Percentiles rank a stretch among this genome's conserved stretches.
Evolutionary conservation across 2,888 invertebrate species (phyloP).

Genomic region (Acheta domesticus): DNA sequence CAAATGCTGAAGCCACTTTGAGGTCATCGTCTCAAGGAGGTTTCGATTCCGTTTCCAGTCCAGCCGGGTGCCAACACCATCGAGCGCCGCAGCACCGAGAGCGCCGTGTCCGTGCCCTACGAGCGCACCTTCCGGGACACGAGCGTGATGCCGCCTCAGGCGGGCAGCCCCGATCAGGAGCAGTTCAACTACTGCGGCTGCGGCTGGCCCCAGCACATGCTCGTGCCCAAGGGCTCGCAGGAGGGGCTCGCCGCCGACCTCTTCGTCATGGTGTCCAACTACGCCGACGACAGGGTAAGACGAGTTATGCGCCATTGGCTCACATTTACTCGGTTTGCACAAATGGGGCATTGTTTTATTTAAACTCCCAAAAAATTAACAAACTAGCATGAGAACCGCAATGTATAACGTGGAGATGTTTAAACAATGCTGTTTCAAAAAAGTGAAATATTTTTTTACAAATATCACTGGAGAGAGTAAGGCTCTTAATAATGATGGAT

Average conservation of each 20-base stretch:
- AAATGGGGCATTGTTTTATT: too few relatives aligned
- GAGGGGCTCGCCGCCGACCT: slow-evolving; percentile 43
- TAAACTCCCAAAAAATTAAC: too few relatives aligned
- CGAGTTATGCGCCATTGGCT: slow-evolving; percentile 37
- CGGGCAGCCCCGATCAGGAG: slow-evolving; percentile 48
- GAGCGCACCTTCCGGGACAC: slow-evolving; percentile 74
- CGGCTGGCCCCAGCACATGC: slow-evolving; percentile 60
- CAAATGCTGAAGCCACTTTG: too few relatives aligned
- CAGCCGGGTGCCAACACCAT: slow-evolving; percentile 65
- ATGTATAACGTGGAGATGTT: too few relatives aligned
- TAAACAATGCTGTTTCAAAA: too few relatives aligned
- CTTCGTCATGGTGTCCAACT: slow-evolving; percentile 43
- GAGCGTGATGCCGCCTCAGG: slow-evolving; percentile 57
- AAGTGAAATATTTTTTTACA: too few relatives aligned
- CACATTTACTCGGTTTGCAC: too few relatives aligned
- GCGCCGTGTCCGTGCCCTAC: slow-evolving; percentile 78
- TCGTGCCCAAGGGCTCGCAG: slow-evolving; percentile 52
- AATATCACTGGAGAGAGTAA: too few relatives aligned
- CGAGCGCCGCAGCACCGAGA: slow-evolving; percentile 62
- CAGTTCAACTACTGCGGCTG: slow-evolving; percentile 68
- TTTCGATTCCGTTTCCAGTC: slow-evolving; percentile 49
- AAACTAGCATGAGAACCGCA: too few relatives aligned
- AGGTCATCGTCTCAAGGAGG: too few relatives aligned
- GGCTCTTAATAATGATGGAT: too few relatives aligned
- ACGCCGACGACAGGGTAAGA: slow-evolving; percentile 42